Evolutionary conservation across 2,797 vertebrate species (phyloP), one percentile per base, ranked within the genome.

Genomic region (Leucoraja ocellata): DNA sequence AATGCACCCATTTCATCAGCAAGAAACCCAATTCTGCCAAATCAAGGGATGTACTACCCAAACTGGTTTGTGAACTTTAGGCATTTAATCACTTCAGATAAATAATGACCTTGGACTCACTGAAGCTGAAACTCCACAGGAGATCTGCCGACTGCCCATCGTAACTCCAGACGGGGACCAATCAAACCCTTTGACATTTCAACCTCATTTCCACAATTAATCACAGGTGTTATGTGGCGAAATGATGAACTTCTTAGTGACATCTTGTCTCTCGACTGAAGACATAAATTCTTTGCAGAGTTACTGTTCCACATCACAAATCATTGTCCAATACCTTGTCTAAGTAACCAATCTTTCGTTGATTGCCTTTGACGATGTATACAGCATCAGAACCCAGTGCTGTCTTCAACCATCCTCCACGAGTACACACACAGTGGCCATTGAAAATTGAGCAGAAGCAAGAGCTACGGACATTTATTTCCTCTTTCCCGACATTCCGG

Each of bases 51-150:
- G 83, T 88, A 93, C 81, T 76, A 54, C 32, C 46, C 74, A 93
- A 90, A 94, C 93, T 94, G 94, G 94, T 93, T 94, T 93, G 74
- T 93, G 93, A 1, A 9, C 94, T 94, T 94, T 94, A 93, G 90
- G 76, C 76, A 71, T 76, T 76, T 28, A 92, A 74, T 92, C 73
- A 92, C 90, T 54, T 76, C 90, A 92, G 39, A 74, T 76, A 92
- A 92, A 76, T 92, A 91, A 92, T 92, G 90, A 73, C 46, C 68
- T 76, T 92, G n/a, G 71, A 92, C 90, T 92, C 90, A 88, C 61
- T 88, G 84, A 88, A 88, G 84, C 84, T 88, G 84, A 88, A 88
- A 88, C 84, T 88, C 61, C 84, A 88, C 61, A 63, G 84, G 84
- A 63, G 84, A 36, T 86, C 83, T 14, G 28, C 83, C 32, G 58